Evolutionary conservation across 2,797 vertebrate genomes (phyloP), one percentile per base, ranked within the genome.

Genomic region (Micromesistius poutassou): DNA sequence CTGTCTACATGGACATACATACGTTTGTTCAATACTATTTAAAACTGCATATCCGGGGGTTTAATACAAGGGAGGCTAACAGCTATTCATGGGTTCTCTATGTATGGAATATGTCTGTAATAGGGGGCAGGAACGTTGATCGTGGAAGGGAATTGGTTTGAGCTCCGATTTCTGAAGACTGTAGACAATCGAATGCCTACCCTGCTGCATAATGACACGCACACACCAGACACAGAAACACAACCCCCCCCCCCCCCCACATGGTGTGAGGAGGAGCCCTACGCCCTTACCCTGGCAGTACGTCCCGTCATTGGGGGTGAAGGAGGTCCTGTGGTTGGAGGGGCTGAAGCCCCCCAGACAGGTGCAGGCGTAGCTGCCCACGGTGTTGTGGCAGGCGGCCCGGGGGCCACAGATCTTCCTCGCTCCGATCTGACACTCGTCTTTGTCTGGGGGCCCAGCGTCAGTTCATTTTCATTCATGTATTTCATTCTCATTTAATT

Each of bases 241-340:
- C 62, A 28, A 5, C n/a, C 55, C 36, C 36, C 5, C 36, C 36
- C 36, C 5, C 36, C 5, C 25, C 62, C 25, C 62, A 28, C n/a
- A 68, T 10, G 5, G n/a, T 28, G 62, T 16, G 2, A 28, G 3
- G 2, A 28, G 3, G 25, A 62, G 55, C 10, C 7, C 46, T 55
- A 5, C 46, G 5, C 16, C 46, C 89, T 90, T 90, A 98, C 98
- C 97, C 85, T 91, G 93, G 84, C 98, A 99, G 87, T 95, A 94
- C 0, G 96, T 97, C 80, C 98, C 98, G 62, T 99, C 98, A 2
- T 99, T 99, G 42, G 97, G 97, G 89, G 96, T 98, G 92, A 99
- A 99, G 0, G 86, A 86, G 42, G 70, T 77, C 89, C 96, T 94
- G 89, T 93, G 95, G 92, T 97, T 98, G 5, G 97, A 96, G 2